Percentiles rank a stretch among this genome's conserved stretches.
Evolutionary conservation across 2,888 invertebrate species (phyloP).

Genomic region (Lordiphosa andalusiaca): DNA sequence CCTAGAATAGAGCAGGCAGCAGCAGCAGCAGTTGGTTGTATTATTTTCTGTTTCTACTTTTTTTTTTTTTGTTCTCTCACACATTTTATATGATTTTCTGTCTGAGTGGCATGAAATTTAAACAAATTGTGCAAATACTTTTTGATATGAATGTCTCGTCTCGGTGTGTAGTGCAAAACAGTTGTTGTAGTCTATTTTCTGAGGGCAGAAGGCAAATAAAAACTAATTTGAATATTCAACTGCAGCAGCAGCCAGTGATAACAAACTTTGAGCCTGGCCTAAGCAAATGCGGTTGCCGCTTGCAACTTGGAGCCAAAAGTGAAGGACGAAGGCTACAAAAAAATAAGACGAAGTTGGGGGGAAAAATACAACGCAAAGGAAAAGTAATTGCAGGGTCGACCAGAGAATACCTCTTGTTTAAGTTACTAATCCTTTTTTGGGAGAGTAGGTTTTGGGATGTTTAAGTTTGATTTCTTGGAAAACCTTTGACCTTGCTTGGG

Average conservation of each 20-base stretch:
- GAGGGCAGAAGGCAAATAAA: conserved; percentile 45
- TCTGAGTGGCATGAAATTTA: conserved; percentile 64
- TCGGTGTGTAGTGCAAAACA: conserved; percentile 3
- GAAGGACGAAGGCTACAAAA: conserved; percentile 6
- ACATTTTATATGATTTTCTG: conserved; percentile 57
- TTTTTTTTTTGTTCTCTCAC: conserved; percentile 40
- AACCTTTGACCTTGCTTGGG: no score
- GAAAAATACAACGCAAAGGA: background rate
- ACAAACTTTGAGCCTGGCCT: conserved; percentile 55
- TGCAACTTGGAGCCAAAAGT: conserved; percentile 35
- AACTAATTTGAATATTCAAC: conserved; percentile 66
- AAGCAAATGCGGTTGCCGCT: conserved; percentile 48
- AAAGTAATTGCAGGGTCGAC: background rate
- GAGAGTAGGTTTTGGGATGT: no score
- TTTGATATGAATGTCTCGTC: conserved; percentile 45
- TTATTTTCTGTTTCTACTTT: background rate
- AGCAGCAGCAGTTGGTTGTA: conserved; percentile 10
- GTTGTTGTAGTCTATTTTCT: conserved; percentile 14
- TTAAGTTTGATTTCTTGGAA: no score
- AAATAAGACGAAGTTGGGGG: background rate
- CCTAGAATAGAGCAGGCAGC: conserved; percentile 36
- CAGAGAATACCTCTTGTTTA: background rate
- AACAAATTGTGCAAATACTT: conserved; percentile 69
- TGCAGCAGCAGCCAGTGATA: conserved; percentile 61
- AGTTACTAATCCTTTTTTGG: background rate